Evolutionary conservation across 2,888 invertebrate species (phyloP), one percentile per base, ranked within the genome.

Genomic region (Carabus problematicus): DNA sequence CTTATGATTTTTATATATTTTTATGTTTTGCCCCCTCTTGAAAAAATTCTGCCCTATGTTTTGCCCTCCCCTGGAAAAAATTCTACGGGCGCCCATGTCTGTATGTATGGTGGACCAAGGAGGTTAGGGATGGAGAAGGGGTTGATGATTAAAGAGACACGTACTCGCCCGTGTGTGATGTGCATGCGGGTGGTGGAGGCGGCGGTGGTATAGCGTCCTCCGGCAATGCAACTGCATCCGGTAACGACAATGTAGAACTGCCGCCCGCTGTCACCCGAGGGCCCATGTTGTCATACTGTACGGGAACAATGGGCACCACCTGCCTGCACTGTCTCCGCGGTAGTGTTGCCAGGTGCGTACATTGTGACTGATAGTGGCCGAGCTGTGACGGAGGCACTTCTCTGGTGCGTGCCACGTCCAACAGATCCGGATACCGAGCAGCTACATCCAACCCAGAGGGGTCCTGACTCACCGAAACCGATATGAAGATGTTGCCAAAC

Each of bases 201-300:
- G 84, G 84, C 40, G 84, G 83, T 14, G 84, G 83, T 41, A 81
- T 79, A 67, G 80, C 78, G 45, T 79, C 70, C 12, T 67, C 71
- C 12, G 72, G 71, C 69, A 77, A 76, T 60, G 77, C 77, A 61
- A 84, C 82, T 73, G 85, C 85, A 76, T 89, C 92, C 72, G 92
- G 92, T 73, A 95, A 85, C 39, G 94, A 94, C 79, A 94, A 88
- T 29, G 92, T 93, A 8, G 94, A 94, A 79, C 93, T 93, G 58
- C 95, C 95, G 72, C 93, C 92, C 42, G 94, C 94, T 8, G 94
- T 95, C 62, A 94, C 92, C 73, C 94, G 86, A 63, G 94, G 92
- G 7, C 94, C 94, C 91, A 94, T 93, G 82, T 94, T 94, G 83
- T 95, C 95, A 80, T 95, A 94, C 72, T 91, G 90, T 64, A 91